These are phyloP conservation scores for Punctoribates punctum DNA, from an alignment of 2,888 invertebrate species.

Conservation along the genomic window DNA sequence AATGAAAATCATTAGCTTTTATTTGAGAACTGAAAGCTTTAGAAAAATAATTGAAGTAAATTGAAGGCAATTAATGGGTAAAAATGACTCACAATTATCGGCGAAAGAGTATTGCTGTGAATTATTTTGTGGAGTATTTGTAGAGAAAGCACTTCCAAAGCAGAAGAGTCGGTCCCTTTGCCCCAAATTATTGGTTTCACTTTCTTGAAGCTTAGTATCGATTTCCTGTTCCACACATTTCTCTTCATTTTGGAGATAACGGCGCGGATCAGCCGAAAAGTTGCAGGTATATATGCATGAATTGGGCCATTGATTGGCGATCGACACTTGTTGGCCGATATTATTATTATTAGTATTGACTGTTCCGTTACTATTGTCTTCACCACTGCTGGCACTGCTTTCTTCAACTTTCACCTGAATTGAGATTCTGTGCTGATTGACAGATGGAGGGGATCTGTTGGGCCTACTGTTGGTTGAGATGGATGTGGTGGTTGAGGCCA, in stretches of 20 bases:
- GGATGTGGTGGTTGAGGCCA: constrained; percentile 17
- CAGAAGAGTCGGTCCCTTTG: neutral
- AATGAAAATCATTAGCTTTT: too few relatives aligned
- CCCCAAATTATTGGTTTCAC: neutral
- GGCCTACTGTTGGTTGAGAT: constrained; percentile 11
- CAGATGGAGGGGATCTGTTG: neutral
- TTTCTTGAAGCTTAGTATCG: constrained; percentile 3
- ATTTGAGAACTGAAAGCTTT: too few relatives aligned
- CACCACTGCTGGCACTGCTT: constrained; percentile 1
- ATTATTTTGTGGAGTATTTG: constrained; percentile 2
- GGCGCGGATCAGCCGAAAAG: neutral
- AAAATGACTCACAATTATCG: constrained; percentile 8
- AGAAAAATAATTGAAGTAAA: too few relatives aligned
- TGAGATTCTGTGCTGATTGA: constrained; percentile 10
- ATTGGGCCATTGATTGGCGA: neutral
- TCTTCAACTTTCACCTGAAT: constrained; percentile 18
- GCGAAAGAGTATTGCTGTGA: neutral
- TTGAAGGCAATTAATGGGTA: too few relatives aligned
- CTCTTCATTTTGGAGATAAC: constrained; percentile 4
- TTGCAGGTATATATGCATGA: constrained; percentile 10
- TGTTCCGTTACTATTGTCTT: constrained; percentile 17
- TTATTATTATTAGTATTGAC: neutral
- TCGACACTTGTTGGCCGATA: neutral
- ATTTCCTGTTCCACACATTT: constrained; percentile 14
- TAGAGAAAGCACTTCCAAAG: constrained; percentile 8